Percentiles rank a stretch among this genome's conserved stretches.
Conservation (phyloP, 2,113 vertebrate species). For the Baryphthengus martii region DNA sequence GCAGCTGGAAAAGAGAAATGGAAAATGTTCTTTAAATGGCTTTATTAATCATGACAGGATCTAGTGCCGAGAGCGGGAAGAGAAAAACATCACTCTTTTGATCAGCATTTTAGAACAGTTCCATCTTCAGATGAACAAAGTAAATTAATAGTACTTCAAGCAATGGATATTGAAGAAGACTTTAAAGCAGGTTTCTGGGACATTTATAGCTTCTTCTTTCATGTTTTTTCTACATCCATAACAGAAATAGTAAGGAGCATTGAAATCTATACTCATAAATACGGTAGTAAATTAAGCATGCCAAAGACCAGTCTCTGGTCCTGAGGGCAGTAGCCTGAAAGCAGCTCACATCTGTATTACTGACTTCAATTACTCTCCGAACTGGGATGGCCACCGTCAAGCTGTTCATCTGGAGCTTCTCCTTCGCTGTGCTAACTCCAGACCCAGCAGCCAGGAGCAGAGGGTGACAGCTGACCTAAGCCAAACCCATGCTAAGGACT, state of each 20-base stretch:
- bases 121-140: not conserved
- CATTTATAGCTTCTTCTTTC: not conserved
- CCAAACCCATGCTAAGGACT: not conserved
- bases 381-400: not conserved
- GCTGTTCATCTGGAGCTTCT: not conserved
- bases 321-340: not conserved
- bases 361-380: not conserved
- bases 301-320: not conserved
- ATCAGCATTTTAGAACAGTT: slow-evolving; percentile 25
- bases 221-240: slow-evolving; percentile 1
- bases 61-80: not conserved
- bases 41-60: not conserved
- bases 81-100: not conserved
- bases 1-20: slow-evolving; percentile 10
- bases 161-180: not conserved
- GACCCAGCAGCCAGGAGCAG: not conserved
- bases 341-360: not conserved
- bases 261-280: not conserved
- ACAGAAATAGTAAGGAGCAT: not conserved
- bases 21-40: not conserved
- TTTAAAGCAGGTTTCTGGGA: slow-evolving; percentile 25
- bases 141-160: slow-evolving; percentile 1
- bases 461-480: not conserved
- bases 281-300: not conserved
- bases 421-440: not conserved